A percentile compares a stretch with the other conserved stretches of the same genome.
Conservation (phyloP, 2,888 invertebrate genomes). For the Nematopogon swammerdamellus region DNA sequence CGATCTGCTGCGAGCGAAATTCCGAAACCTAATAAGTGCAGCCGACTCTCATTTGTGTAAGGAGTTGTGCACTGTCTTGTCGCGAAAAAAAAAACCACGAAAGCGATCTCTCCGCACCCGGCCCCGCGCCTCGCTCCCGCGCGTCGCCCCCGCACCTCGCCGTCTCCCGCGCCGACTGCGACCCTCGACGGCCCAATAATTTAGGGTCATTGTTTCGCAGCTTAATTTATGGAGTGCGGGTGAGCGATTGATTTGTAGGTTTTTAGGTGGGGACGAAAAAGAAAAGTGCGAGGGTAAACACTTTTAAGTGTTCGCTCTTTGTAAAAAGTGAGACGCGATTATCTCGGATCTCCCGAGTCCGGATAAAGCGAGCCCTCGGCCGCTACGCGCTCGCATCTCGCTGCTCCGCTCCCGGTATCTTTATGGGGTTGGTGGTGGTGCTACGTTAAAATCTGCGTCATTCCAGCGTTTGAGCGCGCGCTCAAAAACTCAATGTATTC, state of each 20-base stretch:
- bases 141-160: not conserved
- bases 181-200: constrained; percentile 42
- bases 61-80: constrained; percentile 21
- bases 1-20: constrained; percentile 43
- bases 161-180: not conserved
- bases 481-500: constrained; percentile 44
- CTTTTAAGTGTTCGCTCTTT: constrained; percentile 22
- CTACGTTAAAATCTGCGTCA: not conserved
- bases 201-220: constrained; percentile 52
- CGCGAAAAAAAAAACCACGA: constrained; percentile 35
- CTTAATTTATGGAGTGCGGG: constrained; percentile 54
- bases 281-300: constrained; percentile 33
- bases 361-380: constrained; percentile 8
- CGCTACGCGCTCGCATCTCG: not conserved
- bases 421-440: constrained; percentile 2
- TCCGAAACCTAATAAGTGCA: constrained; percentile 51
- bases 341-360: constrained; percentile 9
- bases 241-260: constrained; percentile 51
- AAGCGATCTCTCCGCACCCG: constrained; percentile 9
- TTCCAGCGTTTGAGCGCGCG: not conserved
- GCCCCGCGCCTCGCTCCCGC: not conserved
- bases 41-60: constrained; percentile 50
- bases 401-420: not conserved
- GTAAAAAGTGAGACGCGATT: constrained; percentile 7
- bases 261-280: constrained; percentile 30